Evolutionary conservation across 2,888 invertebrate genomes (phyloP), one percentile per base, ranked within the genome.

Genomic region (Syrphus vitripennis): DNA sequence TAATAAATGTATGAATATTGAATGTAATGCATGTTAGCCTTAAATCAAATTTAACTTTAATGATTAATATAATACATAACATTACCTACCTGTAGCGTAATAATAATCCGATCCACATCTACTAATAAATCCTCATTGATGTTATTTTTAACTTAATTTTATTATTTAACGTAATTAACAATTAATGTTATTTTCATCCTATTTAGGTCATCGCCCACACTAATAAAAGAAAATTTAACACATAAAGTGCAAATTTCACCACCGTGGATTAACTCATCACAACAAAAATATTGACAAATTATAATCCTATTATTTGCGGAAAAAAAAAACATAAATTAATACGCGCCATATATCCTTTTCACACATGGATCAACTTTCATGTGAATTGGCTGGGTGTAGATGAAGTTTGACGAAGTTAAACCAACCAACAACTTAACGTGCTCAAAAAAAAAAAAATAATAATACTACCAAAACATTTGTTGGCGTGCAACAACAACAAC

Each of bases 341-440:
- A 21, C 53, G 50, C 74, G 67, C 59, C 69, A 74, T 72, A 76
- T 77, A 50, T 57, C 12, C 71, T 71, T 55, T 59, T 45, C 65
- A 61, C 81, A 76, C 84, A 77, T 84, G 81, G 61, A 81, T 84
- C 76, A 76, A 72, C 26, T 71, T 84, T 81, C 81, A 72, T 76
- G 81, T 77, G 61, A 71, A 67, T 67, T 45, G 50, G 37, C 53
- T 26, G 40, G 81, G 69, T 9, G 37, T 72, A 84, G 81, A 77
- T 84, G 84, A 81, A 77, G 42, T 81, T 50, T 34, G 70, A 79
- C 26, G 69, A 71, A 72, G 34, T 55, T 55, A 48, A 70, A 45
- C 42, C 40, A 61, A 75, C 48, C 12, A 14, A 31, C 19, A 21
- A 48, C 16, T n/a, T 26, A 50, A 48, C 16, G 40, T 3, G 21